A percentile compares a stretch with the other conserved stretches of the same genome.
These are phyloP conservation scores for Drosophila melanocephala DNA, from an alignment of 2,888 invertebrate genomes.

Conservation along the genomic window DNA sequence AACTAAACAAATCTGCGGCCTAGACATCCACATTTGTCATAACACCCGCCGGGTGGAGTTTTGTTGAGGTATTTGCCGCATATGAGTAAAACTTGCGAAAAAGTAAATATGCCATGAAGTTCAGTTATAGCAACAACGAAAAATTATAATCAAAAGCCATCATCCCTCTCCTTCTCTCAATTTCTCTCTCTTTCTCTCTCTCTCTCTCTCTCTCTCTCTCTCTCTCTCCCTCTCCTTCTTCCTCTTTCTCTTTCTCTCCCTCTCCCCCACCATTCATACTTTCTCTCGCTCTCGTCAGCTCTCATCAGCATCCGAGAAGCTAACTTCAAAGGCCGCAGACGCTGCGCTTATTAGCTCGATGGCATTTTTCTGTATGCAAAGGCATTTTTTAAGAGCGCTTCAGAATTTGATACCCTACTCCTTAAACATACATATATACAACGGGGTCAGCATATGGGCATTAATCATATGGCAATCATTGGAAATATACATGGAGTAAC, in stretches of 20 bases:
- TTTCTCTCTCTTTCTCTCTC: not conserved
- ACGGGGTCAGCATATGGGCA: not conserved
- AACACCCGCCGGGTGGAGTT: conserved; percentile 4
- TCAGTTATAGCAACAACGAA: conserved; percentile 10
- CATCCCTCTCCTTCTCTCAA: not conserved
- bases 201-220: no score
- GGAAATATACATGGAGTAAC: not conserved
- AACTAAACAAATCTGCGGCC: conserved; percentile 16
- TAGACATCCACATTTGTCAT: conserved; percentile 62
- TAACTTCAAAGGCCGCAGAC: conserved; percentile 70
- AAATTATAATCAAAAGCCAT: conserved; percentile 14
- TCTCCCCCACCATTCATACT: not conserved
- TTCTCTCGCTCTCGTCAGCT: no score
- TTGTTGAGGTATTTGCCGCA: conserved; percentile 31
- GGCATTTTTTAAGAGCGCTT: conserved; percentile 73
- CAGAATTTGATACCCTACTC: conserved; percentile 35
- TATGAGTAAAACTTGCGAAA: conserved; percentile 46
- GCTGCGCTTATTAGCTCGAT: conserved; percentile 69
- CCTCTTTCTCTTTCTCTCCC: not conserved
- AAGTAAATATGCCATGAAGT: conserved; percentile 26
- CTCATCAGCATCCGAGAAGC: conserved; percentile 25
- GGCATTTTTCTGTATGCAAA: conserved; percentile 70
- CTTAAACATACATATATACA: not conserved
- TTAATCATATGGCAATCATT: not conserved
- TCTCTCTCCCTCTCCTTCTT: not conserved